Base-by-base conservation (phyloP, 1,140 invertebrate genomes). In the Temnothorax nylanderi region DNA sequence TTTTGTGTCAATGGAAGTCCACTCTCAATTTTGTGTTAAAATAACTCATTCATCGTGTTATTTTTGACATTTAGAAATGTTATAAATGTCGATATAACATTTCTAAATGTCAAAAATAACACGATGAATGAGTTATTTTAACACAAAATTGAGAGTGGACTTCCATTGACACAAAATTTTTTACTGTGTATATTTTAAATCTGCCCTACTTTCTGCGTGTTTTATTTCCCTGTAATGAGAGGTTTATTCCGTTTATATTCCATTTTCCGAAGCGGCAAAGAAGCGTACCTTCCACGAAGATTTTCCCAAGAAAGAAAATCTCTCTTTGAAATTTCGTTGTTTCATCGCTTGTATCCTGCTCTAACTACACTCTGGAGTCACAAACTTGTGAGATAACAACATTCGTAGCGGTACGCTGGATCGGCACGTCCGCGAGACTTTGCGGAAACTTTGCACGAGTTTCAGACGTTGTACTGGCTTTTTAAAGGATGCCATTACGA, bases 331-430 rank as follows among this genome's bases (percentile, higher is more conserved):
- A 85, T 85, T 85, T 85, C 11, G 47, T 85, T 77, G 44, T 76
- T 85, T 44, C 74, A 85, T 41, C 60, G 44, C 74, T 78, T 69
- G 60, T 54, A 85, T 74, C 18, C 69, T 60, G 67, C 80, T 58
- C 37, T 67, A 85, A 85, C 82, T 76, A 67, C 60, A 65, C 82
- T 85, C 74, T n/a, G 6, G 60, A 67, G 72, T 64, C 82, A 67
- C 74, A 85, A 78, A 85, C 82, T 85, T 78, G 74, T 18, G 58
- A 78, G 74, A 85, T 85, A 85, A 85, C 82, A 78, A 44, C 82
- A 78, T 85, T 85, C 82, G 82, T 65, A 76, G 47, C 47, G 62
- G 47, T 47, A 47, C 60, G 41, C 60, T 16, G 74, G 62, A 85
- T 85, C 82, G 60, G 62, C 74, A 85, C 44, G 82, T 77, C 67